A percentile compares a stretch with the other conserved stretches of the same genome.
These are phyloP conservation scores for Pitta sordida DNA, from an alignment of 2,113 vertebrate genomes.

Conservation along the genomic window DNA sequence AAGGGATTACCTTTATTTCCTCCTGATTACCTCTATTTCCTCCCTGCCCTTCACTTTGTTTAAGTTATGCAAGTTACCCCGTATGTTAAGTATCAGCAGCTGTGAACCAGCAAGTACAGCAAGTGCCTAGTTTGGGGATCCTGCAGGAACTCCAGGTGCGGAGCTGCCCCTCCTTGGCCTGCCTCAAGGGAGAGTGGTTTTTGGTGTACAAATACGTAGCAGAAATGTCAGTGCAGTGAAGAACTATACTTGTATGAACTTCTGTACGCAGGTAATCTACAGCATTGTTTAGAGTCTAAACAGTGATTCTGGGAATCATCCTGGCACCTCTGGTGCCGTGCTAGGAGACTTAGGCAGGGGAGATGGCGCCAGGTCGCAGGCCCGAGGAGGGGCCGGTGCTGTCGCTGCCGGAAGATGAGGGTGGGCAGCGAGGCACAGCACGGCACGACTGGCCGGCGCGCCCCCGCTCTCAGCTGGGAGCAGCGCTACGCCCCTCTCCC, in stretches of 20 bases:
- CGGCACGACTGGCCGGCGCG: background rate
- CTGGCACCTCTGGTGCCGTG: background rate
- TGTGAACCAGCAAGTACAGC: background rate
- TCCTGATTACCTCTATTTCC: fast-evolving
- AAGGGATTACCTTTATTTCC: fast-evolving
- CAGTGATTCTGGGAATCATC: background rate
- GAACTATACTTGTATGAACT: background rate
- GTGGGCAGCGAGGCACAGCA: background rate
- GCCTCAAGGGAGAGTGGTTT: background rate
- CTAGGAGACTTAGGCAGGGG: background rate
- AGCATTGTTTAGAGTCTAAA: background rate
- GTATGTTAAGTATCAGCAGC: background rate
- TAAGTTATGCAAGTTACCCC: background rate
- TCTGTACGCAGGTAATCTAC: background rate
- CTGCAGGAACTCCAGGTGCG: background rate
- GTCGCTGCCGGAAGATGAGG: background rate
- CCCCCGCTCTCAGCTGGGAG: background rate
- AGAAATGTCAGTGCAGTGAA: too few species aligned
- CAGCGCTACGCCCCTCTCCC: background rate
- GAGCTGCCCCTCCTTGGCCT: background rate
- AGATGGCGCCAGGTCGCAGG: background rate
- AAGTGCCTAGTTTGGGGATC: background rate
- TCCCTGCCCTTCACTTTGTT: background rate
- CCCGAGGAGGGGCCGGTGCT: background rate
- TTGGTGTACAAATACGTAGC: background rate